A percentile compares a stretch with the other conserved stretches of the same genome.
Evolutionary conservation across 2,113 vertebrate species (phyloP).

Genomic region (Oryzias celebensis): DNA sequence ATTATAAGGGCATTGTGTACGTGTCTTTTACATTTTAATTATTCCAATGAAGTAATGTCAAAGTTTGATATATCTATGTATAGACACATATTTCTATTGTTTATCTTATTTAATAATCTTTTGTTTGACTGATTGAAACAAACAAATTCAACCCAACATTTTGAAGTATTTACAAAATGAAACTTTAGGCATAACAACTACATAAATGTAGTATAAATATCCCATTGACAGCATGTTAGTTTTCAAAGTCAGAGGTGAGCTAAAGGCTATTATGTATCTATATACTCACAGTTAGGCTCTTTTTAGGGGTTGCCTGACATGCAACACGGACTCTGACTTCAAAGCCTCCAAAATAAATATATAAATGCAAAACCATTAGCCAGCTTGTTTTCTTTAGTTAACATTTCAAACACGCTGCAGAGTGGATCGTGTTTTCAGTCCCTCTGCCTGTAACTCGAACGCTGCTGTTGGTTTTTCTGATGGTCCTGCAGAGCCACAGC

Average conservation of each 20-base stretch:
- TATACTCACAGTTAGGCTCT: conserved; percentile 47
- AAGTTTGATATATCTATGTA: too few species aligned
- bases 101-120: too few species aligned
- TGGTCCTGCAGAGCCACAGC: conserved; percentile 47
- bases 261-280: conserved; percentile 32
- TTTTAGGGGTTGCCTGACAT: conserved; percentile 52
- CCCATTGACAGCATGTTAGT: conserved; percentile 3
- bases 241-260: conserved; percentile 49
- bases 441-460: conserved; percentile 37
- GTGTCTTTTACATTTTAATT: too few species aligned
- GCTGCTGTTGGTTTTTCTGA: conserved; percentile 67
- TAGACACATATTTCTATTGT: too few species aligned
- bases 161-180: too few species aligned
- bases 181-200: too few species aligned
- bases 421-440: conserved; percentile 65
- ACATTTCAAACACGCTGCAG: conserved; percentile 74
- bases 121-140: too few species aligned
- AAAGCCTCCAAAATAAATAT: conserved; percentile 77
- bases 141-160: too few species aligned
- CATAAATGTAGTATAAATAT: not conserved
- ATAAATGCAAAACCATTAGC: conserved; percentile 79
- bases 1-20: too few species aligned
- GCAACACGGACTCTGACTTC: conserved; percentile 63
- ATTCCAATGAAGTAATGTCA: too few species aligned
- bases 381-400: conserved; percentile 76